Evolutionary conservation across 1,140 invertebrate genomes (phyloP), one percentile per base, ranked within the genome.

Genomic region (Drosophila baimaii): DNA sequence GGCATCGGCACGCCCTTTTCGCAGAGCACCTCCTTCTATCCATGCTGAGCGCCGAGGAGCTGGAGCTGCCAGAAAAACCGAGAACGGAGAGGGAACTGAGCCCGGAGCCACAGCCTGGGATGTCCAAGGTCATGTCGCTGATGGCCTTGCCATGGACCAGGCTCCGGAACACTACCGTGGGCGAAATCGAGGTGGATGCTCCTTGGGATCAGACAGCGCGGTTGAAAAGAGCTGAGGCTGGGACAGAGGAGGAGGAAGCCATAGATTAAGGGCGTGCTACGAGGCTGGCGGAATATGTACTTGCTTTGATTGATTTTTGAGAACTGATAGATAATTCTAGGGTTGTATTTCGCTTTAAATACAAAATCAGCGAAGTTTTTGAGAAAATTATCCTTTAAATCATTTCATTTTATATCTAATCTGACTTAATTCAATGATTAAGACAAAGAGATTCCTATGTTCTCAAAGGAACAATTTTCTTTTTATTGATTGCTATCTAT

Each of bases 1-100:
- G 62, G 1, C 39, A 59, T 13, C 27, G 33, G 0, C 82, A 74
- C n/a, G 68, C 56, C 0, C 43, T 77, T 23, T 88, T 88, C 17
- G 43, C 72, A 4, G 84, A 88, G 17, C 84, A 88, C 5, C 49
- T 88, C 5, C 37, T 88, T 13, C 56, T 88, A 7, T 88, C 83
- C 33, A 83, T 88, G 83, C 19, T 88, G n/a, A 59, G 84, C 35
- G 46, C 33, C 21, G 72, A 73, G 35, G 62, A 89, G 3, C 44
- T 88, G 59, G 10, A 58, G 21, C 13, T 64, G 52, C 68, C 79
- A 5, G 19, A 57, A 12, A 17, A 8, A 9, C n/a, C 10, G 7
- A 5, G 12, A 1, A 0, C n/a, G 1, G 8, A 49, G 5, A 12
- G 6, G 29, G 47, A 54, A 17, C 12, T 12, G 17, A 21, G 13